These are phyloP conservation scores for Girardinichthys multiradiatus DNA, from an alignment of 2,113 vertebrate species.

Conservation along the genomic window DNA sequence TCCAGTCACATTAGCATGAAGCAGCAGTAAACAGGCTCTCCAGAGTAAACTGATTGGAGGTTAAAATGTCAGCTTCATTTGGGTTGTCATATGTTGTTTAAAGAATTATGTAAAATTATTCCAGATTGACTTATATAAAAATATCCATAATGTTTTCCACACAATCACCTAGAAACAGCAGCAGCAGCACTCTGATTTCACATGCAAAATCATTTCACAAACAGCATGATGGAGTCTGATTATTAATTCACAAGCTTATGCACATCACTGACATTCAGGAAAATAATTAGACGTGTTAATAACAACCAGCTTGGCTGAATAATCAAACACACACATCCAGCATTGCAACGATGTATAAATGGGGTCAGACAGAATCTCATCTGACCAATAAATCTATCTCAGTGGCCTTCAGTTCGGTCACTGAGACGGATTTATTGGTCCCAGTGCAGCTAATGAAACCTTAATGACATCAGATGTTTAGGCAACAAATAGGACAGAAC, in stretches of 20 bases:
- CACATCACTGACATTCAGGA: constrained; percentile 22
- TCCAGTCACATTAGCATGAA: constrained; percentile 11
- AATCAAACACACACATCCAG: neutral
- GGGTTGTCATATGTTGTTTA: constrained; percentile 19
- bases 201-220: constrained; percentile 49
- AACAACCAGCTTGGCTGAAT: constrained; percentile 4
- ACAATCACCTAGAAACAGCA: constrained; percentile 20
- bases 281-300: constrained; percentile 23
- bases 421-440: no score
- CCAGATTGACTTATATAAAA: constrained; percentile 25
- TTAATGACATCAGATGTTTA: no score
- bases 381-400: no score
- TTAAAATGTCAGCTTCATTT: constrained; percentile 48
- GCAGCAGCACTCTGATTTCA: constrained; percentile 24
- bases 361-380: neutral
- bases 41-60: constrained; percentile 44
- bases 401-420: neutral
- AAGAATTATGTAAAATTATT: constrained; percentile 56
- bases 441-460: no score
- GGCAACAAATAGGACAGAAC: no score
- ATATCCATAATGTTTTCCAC: constrained; percentile 4
- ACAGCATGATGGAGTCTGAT: constrained; percentile 24
- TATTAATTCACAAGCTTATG: constrained; percentile 1
- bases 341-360: neutral
- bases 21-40: constrained; percentile 5